Base-by-base conservation (phyloP, 2,888 invertebrate species). In the Tetropium fuscum region DNA sequence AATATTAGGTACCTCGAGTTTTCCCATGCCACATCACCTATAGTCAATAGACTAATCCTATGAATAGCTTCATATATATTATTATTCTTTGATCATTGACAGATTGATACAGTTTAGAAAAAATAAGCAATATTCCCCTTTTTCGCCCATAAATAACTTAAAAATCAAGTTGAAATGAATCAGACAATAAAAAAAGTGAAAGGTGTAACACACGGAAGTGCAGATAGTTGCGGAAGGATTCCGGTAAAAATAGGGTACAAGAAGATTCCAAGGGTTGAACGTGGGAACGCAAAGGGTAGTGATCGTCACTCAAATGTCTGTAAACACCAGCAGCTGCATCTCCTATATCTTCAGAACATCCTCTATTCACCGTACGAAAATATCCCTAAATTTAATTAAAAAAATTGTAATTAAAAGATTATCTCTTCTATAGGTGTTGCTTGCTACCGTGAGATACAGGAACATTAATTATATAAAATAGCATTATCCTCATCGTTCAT, bases 181-280 rank as follows among this genome's bases (percentile, higher is more conserved):
- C 51, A 25, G 40, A 51, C 51, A 51, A 51, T 51, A 51, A 51
- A 51, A 48, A 51, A n/a, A 51, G 62, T 49, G 68, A 71, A 76
- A 74, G 72, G 74, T 74, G 75, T 76, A 76, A 74, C 73, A n/a
- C 74, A 73, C 78, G 79, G 77, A 78, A 78, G 74, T 71, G 71
- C 63, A 78, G 78, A 79, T 78, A 78, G 72, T 76, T 78, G 78
- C 74, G 77, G 77, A 77, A 74, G 74, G 76, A 78, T 78, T 79
- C 78, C 77, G 76, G 77, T 78, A 76, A 78, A 77, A 76, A 71
- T 73, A 67, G 78, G 76, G 71, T 72, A 70, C 72, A 71, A 71
- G 73, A 69, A 69, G 60, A 66, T 62, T 68, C 73, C 75, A 77
- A 77, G 78, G 78, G 77, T 77, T 78, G 78, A 77, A 76, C 78